phyloP scores from a whole-genome alignment of 37 sponge, comb jelly and placozoan genomes.

The Hexactinellida sp. region DNA sequence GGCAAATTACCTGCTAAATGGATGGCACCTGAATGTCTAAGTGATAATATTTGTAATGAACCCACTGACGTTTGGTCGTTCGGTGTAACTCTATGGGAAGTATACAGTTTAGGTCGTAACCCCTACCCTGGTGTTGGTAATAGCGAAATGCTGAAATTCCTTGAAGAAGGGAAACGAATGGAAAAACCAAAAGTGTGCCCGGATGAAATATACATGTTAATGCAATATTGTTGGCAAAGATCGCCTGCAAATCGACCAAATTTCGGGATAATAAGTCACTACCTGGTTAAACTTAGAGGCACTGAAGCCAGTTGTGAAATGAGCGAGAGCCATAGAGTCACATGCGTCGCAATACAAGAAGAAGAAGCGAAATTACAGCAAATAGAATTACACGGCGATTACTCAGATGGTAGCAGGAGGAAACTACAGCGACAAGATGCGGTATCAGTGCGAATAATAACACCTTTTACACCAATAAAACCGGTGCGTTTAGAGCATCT shows the following conservation, averaged over 20 bases:
- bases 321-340: neutral
- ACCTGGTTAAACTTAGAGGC: neutral
- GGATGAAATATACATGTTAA: neutral
- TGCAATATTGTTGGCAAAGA: neutral
- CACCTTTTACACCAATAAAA: neutral
- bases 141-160: neutral
- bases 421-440: slow-evolving; percentile 5
- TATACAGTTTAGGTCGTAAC: neutral
- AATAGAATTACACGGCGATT: neutral
- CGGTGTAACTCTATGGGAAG: neutral
- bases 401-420: neutral
- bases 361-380: neutral
- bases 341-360: neutral
- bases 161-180: neutral
- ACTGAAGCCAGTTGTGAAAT: neutral
- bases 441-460: neutral
- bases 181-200: neutral
- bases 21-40: neutral
- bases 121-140: neutral
- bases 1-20: slow-evolving; percentile 1
- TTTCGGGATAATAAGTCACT: neutral
- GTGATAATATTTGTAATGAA: neutral
- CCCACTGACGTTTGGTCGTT: neutral
- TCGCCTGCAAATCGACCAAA: neutral
- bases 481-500: neutral